Base-by-base conservation (phyloP, 2,888 invertebrate genomes). In the Dolichomitus sp. region DNA sequence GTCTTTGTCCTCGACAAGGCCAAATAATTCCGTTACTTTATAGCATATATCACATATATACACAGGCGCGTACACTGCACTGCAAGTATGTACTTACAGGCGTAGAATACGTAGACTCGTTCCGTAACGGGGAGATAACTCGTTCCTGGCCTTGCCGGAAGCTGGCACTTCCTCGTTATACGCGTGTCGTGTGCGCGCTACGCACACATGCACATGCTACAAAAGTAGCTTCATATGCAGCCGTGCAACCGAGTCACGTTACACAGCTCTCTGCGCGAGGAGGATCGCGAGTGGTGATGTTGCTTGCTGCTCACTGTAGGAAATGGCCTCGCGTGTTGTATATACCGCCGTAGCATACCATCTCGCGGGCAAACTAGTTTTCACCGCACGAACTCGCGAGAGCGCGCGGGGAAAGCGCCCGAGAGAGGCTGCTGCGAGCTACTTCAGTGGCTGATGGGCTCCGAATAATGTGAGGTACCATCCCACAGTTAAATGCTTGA, bases 121-220 rank as follows among this genome's bases (percentile, higher is more conserved):
- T 80, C 83, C 80, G 80, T 80, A 83, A 83, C 83, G 83, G 83
- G 83, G 83, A 80, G 83, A 83, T 83, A 83, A 83, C 83, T 83
- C 83, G 83, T 83, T 83, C 73, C 80, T 83, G 77, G 83, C 80
- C 83, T 83, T 83, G 83, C 83, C 83, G 83, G 83, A 83, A 83
- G 83, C 83, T 83, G 77, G 77, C 80, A 83, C 83, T 83, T 83
- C 83, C 83, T 83, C 83, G 83, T 83, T 83, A 83, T 69, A 80
- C 80, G 77, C 80, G 69, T 73, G 83, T 80, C 83, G 73, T 80
- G 68, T 68, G 72, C 70, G 48, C 40, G 50, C 42, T 40, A 17
- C 27, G n/a, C 30, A 40, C 52, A 12, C 11, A 42, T 57, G 33
- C 37, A 23, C 23, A 45, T 50, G 57, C 70, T 45, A 17, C 48